Conservation (phyloP, 2,888 invertebrate genomes). For the Chloromyia formosa region DNA sequence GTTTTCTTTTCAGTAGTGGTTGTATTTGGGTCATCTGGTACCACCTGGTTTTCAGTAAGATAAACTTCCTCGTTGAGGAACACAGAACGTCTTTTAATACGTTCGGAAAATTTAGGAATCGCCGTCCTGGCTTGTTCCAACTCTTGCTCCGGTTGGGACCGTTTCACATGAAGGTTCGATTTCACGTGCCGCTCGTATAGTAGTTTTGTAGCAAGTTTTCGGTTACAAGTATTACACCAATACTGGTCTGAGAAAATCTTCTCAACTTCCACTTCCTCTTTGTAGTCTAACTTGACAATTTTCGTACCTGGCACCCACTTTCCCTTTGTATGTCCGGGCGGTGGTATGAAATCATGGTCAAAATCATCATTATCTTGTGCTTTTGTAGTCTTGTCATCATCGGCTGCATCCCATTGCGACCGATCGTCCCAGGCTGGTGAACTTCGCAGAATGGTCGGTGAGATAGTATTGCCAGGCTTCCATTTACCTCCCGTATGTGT, state of each 20-base stretch:
- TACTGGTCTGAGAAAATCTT: constrained; percentile 67
- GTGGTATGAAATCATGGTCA: constrained; percentile 68
- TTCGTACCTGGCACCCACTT: constrained; percentile 82
- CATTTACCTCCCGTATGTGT: constrained; percentile 77
- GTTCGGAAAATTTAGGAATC: constrained; percentile 37
- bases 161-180: constrained; percentile 76
- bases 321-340: constrained; percentile 77
- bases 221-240: constrained; percentile 84
- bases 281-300: constrained; percentile 67
- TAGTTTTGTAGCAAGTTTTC: constrained; percentile 75
- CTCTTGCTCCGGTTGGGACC: constrained; percentile 74
- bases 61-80: constrained; percentile 62
- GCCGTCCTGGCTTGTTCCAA: constrained; percentile 68
- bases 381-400: constrained; percentile 46
- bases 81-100: constrained; percentile 62
- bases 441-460: constrained; percentile 46
- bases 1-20: constrained; percentile 58
- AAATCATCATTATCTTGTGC: constrained; percentile 58
- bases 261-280: constrained; percentile 64
- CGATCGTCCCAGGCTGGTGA: constrained; percentile 68
- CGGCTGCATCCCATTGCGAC: constrained; percentile 46
- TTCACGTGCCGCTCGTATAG: constrained; percentile 81
- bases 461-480: constrained; percentile 68
- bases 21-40: constrained; percentile 49
- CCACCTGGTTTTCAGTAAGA: constrained; percentile 50